Conservation (phyloP, 2,113 vertebrate species). For the Lagopus leucura region DNA sequence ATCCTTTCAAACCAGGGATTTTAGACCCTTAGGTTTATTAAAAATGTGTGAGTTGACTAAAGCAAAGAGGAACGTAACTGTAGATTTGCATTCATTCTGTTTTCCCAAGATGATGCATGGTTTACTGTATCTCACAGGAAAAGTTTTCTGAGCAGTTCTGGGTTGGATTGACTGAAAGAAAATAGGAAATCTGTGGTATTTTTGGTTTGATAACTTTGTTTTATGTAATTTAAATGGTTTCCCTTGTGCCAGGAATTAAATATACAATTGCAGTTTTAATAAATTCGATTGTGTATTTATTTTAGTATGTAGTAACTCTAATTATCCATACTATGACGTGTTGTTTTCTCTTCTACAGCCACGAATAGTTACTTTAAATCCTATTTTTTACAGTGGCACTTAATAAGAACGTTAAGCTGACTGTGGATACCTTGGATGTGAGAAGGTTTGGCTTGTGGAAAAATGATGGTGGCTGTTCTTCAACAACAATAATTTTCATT, state of each 20-base stretch:
- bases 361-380: neutral
- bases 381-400: conserved; percentile 69
- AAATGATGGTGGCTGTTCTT: conserved; percentile 35
- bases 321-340: neutral
- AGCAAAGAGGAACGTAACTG: neutral
- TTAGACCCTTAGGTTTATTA: neutral
- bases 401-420: conserved; percentile 68
- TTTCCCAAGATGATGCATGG: neutral
- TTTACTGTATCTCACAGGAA: neutral
- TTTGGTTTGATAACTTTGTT: neutral
- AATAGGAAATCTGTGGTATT: neutral
- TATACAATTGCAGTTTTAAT: neutral
- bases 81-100: neutral
- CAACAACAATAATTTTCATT: conserved; percentile 78
- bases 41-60: neutral
- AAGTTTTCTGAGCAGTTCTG: neutral
- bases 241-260: neutral
- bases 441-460: conserved; percentile 80
- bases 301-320: neutral
- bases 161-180: neutral
- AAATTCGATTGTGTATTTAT: neutral
- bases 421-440: conserved; percentile 76
- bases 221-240: neutral
- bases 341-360: neutral
- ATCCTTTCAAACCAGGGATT: neutral